Evolutionary conservation across 2,113 vertebrate genomes (phyloP).

Genomic region (Cisticola juncidis): DNA sequence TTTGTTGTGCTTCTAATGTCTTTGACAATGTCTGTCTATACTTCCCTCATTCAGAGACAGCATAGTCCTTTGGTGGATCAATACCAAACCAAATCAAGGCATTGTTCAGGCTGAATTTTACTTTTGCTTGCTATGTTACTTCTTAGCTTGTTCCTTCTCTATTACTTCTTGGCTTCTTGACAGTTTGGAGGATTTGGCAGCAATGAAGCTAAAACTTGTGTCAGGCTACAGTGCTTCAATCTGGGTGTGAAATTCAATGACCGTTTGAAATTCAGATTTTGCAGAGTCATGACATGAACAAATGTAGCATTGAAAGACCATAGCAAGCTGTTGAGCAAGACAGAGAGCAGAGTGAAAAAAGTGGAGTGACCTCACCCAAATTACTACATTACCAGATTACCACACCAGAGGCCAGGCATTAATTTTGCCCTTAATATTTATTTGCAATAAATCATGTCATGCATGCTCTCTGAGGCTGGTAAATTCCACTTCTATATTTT

Average conservation of each 20-base stretch:
- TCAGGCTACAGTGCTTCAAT: neutral
- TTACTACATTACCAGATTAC: neutral
- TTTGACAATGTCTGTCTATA: neutral
- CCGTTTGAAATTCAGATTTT: neutral
- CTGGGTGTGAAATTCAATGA: neutral
- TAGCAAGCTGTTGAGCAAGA: neutral
- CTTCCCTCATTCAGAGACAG: neutral
- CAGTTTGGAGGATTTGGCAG: neutral
- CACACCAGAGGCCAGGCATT: neutral
- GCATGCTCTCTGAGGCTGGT: neutral
- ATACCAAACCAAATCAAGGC: neutral
- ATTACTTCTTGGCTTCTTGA: neutral
- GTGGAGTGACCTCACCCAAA: neutral
- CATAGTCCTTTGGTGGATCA: neutral
- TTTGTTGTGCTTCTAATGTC: neutral
- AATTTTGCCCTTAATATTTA: neutral
- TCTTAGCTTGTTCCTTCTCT: neutral
- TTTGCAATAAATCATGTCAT: neutral
- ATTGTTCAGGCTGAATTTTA: neutral
- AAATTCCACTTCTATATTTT: neutral
- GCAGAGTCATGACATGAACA: neutral
- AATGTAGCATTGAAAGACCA: neutral
- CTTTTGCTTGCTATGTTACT: neutral
- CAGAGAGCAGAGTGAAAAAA: neutral
- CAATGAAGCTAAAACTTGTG: neutral